A percentile compares a stretch with the other conserved stretches of the same genome.
These are phyloP conservation scores for Buphagus erythrorhynchus DNA, from an alignment of 2,797 vertebrate species.

Conservation along the genomic window DNA sequence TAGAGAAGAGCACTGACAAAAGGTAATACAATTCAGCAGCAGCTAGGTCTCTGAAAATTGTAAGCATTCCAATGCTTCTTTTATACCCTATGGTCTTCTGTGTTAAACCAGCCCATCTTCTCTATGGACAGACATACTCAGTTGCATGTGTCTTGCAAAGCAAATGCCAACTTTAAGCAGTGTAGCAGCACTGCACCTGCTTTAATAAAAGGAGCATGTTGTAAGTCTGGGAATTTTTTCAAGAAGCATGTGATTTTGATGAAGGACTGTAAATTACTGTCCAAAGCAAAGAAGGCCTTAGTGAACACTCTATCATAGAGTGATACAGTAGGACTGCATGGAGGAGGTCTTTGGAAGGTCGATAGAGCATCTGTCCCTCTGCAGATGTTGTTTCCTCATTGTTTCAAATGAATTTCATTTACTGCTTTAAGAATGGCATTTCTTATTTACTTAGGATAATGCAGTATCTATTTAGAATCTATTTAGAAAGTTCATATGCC, in stretches of 20 bases:
- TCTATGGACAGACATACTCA: background rate
- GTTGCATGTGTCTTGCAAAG: background rate
- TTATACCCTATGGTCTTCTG: background rate
- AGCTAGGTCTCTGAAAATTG: background rate
- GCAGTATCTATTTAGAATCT: background rate
- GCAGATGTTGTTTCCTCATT: constrained; percentile 7
- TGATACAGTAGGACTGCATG: background rate
- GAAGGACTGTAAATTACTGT: background rate
- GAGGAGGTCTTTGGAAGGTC: background rate
- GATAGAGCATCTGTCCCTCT: background rate
- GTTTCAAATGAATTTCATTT: constrained; percentile 53
- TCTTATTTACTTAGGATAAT: constrained; percentile 41
- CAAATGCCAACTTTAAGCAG: background rate
- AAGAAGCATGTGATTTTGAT: background rate
- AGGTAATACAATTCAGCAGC: background rate
- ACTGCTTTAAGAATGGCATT: constrained; percentile 38
- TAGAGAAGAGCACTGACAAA: background rate
- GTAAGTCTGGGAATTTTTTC: constrained; percentile 2
- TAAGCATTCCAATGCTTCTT: background rate
- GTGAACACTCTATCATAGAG: background rate
- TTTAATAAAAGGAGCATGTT: constrained; percentile 1
- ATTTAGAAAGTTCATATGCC: background rate
- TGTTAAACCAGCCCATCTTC: background rate
- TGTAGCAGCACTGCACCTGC: background rate
- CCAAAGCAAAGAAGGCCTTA: background rate